A percentile compares a stretch with the other conserved stretches of the same genome.
Evolutionary conservation across 2,888 invertebrate species (phyloP).

Genomic region (Drosophila mayaguana): DNA sequence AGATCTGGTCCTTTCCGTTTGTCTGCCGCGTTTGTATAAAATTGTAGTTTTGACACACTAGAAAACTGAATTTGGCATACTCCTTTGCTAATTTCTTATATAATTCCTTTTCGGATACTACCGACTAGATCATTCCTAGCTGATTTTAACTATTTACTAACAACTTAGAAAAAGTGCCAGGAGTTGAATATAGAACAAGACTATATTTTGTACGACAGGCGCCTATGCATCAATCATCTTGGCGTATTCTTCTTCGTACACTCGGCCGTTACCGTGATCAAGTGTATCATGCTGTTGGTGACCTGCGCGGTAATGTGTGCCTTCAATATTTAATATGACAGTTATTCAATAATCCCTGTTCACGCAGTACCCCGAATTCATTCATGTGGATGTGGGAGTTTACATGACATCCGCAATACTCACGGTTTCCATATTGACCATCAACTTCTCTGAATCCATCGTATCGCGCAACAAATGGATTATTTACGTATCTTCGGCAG

Average conservation of each 20-base stretch:
- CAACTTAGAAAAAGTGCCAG: slow-evolving; percentile 37
- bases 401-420: neutral
- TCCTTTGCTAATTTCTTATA: no score
- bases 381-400: slow-evolving; percentile 36
- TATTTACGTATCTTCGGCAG: slow-evolving; percentile 30
- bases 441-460: slow-evolving; percentile 34
- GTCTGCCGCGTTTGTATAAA: no score
- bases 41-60: neutral
- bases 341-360: neutral
- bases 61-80: neutral
- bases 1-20: neutral
- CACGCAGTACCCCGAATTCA: slow-evolving; percentile 18
- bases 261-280: neutral
- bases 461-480: slow-evolving; percentile 20
- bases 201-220: slow-evolving; percentile 44
- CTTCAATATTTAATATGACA: neutral
- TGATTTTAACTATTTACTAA: neutral
- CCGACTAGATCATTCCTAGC: neutral
- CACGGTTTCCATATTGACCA: slow-evolving; percentile 19
- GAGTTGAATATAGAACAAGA: slow-evolving; percentile 48
- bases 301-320: slow-evolving; percentile 34
- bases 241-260: slow-evolving; percentile 47
- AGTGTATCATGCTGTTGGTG: slow-evolving; percentile 35
- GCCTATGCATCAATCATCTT: slow-evolving; percentile 31
- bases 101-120: neutral